Evolutionary conservation across 2,888 invertebrate genomes (phyloP), one percentile per base, ranked within the genome.

Genomic region (Formica aserva): DNA sequence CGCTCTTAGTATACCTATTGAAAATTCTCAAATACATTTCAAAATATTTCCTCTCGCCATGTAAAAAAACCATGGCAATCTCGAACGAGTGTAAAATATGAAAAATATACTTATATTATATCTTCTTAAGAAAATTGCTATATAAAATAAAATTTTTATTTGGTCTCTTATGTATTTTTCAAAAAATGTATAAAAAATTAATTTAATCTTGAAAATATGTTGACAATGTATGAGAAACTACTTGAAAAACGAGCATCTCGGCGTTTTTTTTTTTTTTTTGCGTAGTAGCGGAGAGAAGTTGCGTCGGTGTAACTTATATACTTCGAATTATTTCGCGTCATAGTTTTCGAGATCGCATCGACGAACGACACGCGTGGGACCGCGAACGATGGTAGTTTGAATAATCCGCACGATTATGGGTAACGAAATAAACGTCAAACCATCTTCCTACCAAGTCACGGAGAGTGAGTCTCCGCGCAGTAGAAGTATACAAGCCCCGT

Each of bases 401-500:
- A 91, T 90, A 90, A 91, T 90, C 87, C 76, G 71, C 63, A 35
- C 81, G 87, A 89, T 90, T 89, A 86, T 75, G 85, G 65, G 55
- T 74, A 48, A 57, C 74, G 91, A 88, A 91, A 89, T 90, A 89
- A 89, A 86, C 84, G 86, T 85, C 74, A 78, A 69, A 67, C 72
- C 90, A 67, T 81, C 91, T 88, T 83, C 62, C 62, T 72, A 41
- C 67, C 65, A 76, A 83, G 83, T 84, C 77, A 63, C 81, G 66
- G 66, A 60, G 48, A 78, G 78, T 45, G 84, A 38, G 62, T 84
- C 85, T 77, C 88, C 76, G 66, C 63, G 81, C 76, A 80, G 75
- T 74, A 86, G 82, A 78, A 83, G 82, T 85, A 86, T 90, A 90
- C 86, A 87, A 86, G 91, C 90, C 91, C 91, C 92, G 86, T 81